These are phyloP conservation scores for Latrodectus geometricus DNA, from an alignment of 1,140 invertebrate species.

Conservation along the genomic window DNA sequence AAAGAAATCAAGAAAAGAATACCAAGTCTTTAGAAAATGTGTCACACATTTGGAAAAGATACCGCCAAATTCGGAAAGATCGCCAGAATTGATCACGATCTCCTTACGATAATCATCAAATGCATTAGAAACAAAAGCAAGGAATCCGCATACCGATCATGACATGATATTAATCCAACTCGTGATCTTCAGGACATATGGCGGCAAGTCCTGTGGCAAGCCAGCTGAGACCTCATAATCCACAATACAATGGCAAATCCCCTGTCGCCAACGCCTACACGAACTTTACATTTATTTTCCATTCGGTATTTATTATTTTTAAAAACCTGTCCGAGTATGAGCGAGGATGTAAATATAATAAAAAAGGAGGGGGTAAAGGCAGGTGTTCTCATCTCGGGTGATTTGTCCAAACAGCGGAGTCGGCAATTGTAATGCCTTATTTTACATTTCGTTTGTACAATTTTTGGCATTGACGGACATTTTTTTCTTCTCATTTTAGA, in stretches of 20 bases:
- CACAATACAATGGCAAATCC: slow-evolving; percentile 1
- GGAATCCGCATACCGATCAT: neutral
- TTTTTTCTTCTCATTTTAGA: no score
- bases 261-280: slow-evolving; percentile 10
- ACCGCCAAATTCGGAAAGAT: no score
- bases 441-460: neutral
- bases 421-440: neutral
- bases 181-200: neutral
- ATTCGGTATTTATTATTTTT: slow-evolving; percentile 7
- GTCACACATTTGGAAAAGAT: no score
- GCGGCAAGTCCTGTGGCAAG: neutral
- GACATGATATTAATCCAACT: neutral
- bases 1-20: no score
- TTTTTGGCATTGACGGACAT: no score
- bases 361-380: slow-evolving; percentile 19
- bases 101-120: neutral
- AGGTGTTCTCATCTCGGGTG: slow-evolving; percentile 27
- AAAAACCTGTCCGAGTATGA: slow-evolving; percentile 32
- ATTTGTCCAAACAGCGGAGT: slow-evolving; percentile 48
- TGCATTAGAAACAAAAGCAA: neutral
- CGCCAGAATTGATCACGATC: neutral
- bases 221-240: neutral
- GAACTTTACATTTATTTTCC: neutral
- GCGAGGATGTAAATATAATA: neutral
- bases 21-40: no score